Percentiles rank a stretch among this genome's conserved stretches.
Conservation (phyloP, 2,113 vertebrate species). For the Pollachius pollachius region DNA sequence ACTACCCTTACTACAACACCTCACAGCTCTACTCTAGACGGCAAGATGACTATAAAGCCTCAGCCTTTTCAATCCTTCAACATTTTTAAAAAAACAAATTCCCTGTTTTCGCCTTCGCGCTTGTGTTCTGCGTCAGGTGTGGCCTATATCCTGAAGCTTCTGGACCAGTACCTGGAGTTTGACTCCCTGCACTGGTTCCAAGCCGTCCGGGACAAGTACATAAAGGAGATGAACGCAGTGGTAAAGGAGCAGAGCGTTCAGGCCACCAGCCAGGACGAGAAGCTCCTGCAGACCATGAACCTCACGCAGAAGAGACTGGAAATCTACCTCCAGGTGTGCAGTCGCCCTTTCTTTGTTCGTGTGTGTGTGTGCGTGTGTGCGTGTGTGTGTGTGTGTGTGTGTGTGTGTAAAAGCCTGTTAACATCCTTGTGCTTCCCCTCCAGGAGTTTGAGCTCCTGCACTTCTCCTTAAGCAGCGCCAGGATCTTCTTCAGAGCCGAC, state of each 20-base stretch:
- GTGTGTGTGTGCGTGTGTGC: no score
- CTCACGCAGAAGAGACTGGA: slow-evolving; percentile 96
- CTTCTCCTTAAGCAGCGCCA: slow-evolving; percentile 96
- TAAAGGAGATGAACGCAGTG: slow-evolving; percentile 90
- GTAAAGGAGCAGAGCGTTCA: slow-evolving; percentile 92
- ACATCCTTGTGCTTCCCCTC: not conserved
- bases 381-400: no score
- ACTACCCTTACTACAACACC: no score
- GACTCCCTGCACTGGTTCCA: slow-evolving; percentile 99
- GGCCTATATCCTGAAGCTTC: slow-evolving; percentile 96
- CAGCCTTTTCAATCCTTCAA: no score
- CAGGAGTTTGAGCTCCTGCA: slow-evolving; percentile 98
- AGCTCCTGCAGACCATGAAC: slow-evolving; percentile 96
- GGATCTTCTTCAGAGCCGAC: slow-evolving; percentile 98
- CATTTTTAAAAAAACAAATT: no score
- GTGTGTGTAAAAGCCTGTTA: no score
- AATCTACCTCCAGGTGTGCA: slow-evolving; percentile 87
- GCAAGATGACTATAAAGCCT: no score
- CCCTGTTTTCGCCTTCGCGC: no score
- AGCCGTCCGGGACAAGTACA: slow-evolving; percentile 92
- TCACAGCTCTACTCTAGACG: no score
- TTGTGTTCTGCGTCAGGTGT: slow-evolving; percentile 75
- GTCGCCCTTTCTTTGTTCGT: not conserved
- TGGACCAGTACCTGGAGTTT: slow-evolving; percentile 98
- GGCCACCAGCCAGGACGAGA: slow-evolving; percentile 89